Evolutionary conservation across 1,140 invertebrate species (phyloP).

Genomic region (Hermetia illucens): DNA sequence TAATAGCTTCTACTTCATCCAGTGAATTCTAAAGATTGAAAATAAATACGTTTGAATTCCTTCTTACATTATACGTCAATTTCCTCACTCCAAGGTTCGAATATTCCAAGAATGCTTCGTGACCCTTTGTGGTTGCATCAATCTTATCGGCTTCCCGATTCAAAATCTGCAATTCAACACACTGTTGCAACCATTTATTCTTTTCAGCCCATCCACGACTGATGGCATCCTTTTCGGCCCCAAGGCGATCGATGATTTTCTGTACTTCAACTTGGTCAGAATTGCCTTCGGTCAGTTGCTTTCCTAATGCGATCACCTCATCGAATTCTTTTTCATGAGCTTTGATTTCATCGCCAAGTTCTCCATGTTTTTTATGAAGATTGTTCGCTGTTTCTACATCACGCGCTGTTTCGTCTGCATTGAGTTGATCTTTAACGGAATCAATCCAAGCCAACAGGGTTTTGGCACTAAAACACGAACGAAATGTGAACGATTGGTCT

Average conservation of each 20-base stretch:
- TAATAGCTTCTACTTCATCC: conserved; percentile 85
- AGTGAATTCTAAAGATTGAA: conserved; percentile 53
- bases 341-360: conserved; percentile 82
- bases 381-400: conserved; percentile 84
- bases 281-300: conserved; percentile 55
- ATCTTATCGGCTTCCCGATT: conserved; percentile 95
- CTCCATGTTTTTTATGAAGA: conserved; percentile 80
- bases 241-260: conserved; percentile 56
- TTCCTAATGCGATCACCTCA: conserved; percentile 63
- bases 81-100: conserved; percentile 66
- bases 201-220: conserved; percentile 67
- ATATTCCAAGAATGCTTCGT: conserved; percentile 87
- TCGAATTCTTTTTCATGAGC: conserved; percentile 59
- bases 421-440: conserved; percentile 62
- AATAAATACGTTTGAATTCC: neutral
- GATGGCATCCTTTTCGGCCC: conserved; percentile 62
- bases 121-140: conserved; percentile 85
- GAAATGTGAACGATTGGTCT: too few relatives aligned
- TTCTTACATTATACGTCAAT: neutral
- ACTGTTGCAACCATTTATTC: conserved; percentile 68
- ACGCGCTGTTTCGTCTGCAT: conserved; percentile 65
- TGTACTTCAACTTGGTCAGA: conserved; percentile 50
- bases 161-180: conserved; percentile 77
- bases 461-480: conserved; percentile 52
- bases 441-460: conserved; percentile 65